Evolutionary conservation across 2,113 vertebrate genomes (phyloP), one percentile per base, ranked within the genome.

Genomic region (Clupea harengus): DNA sequence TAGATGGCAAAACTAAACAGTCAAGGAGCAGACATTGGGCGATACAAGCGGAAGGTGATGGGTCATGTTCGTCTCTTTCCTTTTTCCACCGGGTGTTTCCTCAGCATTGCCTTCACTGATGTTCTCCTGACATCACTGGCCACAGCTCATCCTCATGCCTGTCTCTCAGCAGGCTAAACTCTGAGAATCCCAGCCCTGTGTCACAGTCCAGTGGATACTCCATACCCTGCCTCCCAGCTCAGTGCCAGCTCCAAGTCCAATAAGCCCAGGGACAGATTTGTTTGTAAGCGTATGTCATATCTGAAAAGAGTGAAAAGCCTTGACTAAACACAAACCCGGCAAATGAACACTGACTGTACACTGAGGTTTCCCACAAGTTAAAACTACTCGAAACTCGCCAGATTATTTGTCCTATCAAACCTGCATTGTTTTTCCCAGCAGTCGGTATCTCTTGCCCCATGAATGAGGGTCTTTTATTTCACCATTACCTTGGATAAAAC

Each of bases 41-140:
- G 85, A 82, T 57, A 22, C 81, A 82, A 84, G 45, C 81, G 64
- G 85, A 52, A 82, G 87, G 72, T 83, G 60, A 25, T 10, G 81
- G 81, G 82, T 82, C 82, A 81, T 45, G 83, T 89, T 89, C 85
- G 86, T 89, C 89, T 87, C 87, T 83, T 32, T 52, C 67, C 50
- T 84, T 47, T 81, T 91, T 91, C 90, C 91, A 83, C 87, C 94
- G 93, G 93, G 90, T 94, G 94, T 91, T 95, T 95, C 95, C 94
- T 94, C 82, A 22, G 45, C 28, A 75, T 84, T 22, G 39, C 25
- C 82, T 86, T 92, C 88, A 87, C 87, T 84, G 87, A 25, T 67
- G 60, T n/a, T 32, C 2, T 81, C 45, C 87, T 91, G 91, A 92
- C 87, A 86, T 92, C 89, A 92, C 20, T 44, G 46, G 28, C 28